These are phyloP conservation scores for Schrankia costaestrigalis DNA, from an alignment of 2,888 invertebrate genomes.

Conservation along the genomic window DNA sequence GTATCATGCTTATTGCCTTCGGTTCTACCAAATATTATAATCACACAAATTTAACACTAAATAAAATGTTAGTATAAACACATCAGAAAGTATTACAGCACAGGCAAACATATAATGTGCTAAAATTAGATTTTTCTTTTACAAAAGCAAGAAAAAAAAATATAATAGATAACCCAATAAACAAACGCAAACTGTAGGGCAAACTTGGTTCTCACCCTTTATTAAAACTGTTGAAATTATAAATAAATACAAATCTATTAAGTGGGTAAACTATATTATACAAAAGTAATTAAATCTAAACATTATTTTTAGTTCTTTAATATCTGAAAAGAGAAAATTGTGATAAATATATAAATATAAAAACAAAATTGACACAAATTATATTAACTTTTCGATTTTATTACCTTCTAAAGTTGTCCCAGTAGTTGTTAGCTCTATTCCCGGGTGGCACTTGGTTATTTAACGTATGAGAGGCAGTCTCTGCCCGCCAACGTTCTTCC, in stretches of 20 bases:
- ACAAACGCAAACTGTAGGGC: constrained; percentile 30
- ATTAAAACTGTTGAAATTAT: constrained; percentile 25
- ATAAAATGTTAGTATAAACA: constrained; percentile 30
- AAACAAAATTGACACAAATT: not conserved
- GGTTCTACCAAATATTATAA: not conserved
- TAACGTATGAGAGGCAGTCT: constrained; percentile 81
- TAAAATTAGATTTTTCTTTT: constrained; percentile 16
- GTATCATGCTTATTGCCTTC: constrained; percentile 4
- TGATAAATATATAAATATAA: constrained; percentile 25
- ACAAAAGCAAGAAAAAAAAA: constrained; percentile 18
- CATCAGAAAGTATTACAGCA: constrained; percentile 16
- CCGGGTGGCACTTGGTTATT: constrained; percentile 96
- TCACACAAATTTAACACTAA: constrained; percentile 6
- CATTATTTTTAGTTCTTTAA: constrained; percentile 44
- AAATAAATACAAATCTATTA: constrained; percentile 33
- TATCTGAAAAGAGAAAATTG: constrained; percentile 69
- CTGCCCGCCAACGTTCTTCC: constrained; percentile 76
- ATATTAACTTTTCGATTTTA: not conserved
- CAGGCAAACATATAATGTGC: too few species aligned
- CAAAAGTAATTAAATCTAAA: constrained; percentile 27
- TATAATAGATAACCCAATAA: constrained; percentile 10
- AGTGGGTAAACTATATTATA: constrained; percentile 32
- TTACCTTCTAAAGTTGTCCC: constrained; percentile 96
- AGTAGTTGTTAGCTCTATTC: constrained; percentile 94
- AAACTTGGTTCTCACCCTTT: constrained; percentile 53